A percentile compares a stretch with the other conserved stretches of the same genome.
Evolutionary conservation across 1,140 invertebrate genomes (phyloP).

Genomic region (Scaptomyza pallida): DNA sequence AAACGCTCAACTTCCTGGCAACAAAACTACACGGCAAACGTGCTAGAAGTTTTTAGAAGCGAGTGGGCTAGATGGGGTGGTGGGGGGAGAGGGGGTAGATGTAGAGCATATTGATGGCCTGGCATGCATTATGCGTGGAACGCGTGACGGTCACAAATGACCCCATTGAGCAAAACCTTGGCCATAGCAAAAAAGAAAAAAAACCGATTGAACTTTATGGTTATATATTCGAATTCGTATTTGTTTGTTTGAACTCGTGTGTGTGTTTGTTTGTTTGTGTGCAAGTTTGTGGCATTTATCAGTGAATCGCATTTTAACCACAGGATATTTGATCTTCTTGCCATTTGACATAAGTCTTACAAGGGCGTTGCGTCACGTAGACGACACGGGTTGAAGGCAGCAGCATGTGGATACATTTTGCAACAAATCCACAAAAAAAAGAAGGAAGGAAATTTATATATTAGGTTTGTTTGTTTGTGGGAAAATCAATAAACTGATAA

Average conservation of each 20-base stretch:
- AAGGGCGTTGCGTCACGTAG: too few relatives aligned
- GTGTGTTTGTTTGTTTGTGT: conserved; percentile 42
- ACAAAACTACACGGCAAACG: conserved; percentile 27
- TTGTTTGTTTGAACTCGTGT: conserved; percentile 28
- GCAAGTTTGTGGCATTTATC: conserved; percentile 75
- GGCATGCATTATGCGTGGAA: conserved; percentile 44
- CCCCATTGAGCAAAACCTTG: conserved; percentile 40
- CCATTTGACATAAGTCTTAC: conserved; percentile 77
- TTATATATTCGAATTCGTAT: conserved; percentile 35
- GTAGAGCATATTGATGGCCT: conserved; percentile 32
- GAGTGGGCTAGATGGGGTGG: not conserved
- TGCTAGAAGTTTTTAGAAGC: conserved; percentile 34
- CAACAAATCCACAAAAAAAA: conserved; percentile 8
- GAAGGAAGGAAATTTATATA: too few relatives aligned
- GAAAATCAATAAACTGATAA: conserved; percentile 80
- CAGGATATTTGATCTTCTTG: conserved; percentile 81
- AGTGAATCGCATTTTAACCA: conserved; percentile 79
- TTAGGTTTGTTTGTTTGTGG: conserved; percentile 42
- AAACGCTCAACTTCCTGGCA: conserved; percentile 49
- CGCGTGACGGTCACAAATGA: conserved; percentile 50
- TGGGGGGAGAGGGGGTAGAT: not conserved
- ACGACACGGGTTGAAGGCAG: not conserved
- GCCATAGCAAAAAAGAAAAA: not conserved
- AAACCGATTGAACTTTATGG: not conserved
- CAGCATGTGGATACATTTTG: conserved; percentile 57